Conservation (phyloP, 2,113 vertebrate species). For the Macquaria australasica region DNA sequence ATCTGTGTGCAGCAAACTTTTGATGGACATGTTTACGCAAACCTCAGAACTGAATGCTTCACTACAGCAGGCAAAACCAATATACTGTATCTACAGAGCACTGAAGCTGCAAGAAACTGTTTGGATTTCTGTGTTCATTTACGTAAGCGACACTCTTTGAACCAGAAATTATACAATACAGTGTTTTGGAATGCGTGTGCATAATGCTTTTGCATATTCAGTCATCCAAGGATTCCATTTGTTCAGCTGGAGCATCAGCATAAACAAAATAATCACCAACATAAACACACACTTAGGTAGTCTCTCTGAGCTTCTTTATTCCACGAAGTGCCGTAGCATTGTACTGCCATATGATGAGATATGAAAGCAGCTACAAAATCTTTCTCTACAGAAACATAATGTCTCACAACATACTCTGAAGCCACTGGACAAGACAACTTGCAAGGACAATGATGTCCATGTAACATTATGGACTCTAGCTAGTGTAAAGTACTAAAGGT, state of each 20-base stretch:
- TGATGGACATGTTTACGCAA: neutral
- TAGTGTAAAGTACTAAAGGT: neutral
- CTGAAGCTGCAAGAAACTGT: neutral
- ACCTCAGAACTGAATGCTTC: neutral
- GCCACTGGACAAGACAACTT: neutral
- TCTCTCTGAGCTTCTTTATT: slow-evolving; percentile 16
- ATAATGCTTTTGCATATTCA: slow-evolving; percentile 53
- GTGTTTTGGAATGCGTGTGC: slow-evolving; percentile 14
- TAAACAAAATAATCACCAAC: slow-evolving; percentile 28
- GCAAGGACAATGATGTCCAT: neutral
- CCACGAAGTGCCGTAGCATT: slow-evolving; percentile 31
- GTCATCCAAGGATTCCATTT: slow-evolving; percentile 53
- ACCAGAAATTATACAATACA: slow-evolving; percentile 42
- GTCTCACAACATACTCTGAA: neutral
- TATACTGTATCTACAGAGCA: neutral
- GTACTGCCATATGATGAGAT: slow-evolving; percentile 8
- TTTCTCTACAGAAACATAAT: neutral
- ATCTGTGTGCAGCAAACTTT: neutral
- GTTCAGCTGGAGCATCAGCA: slow-evolving; percentile 46
- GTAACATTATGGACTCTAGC: neutral
- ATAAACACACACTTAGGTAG: slow-evolving; percentile 18
- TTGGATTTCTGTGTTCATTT: slow-evolving; percentile 25
- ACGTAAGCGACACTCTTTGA: slow-evolving; percentile 35
- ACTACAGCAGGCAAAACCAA: neutral
- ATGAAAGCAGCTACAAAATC: neutral